Evolutionary conservation across 92 coral and sea anemone genomes (phyloP), one percentile per base, ranked within the genome.

Genomic region (Epizoanthus rinbou): DNA sequence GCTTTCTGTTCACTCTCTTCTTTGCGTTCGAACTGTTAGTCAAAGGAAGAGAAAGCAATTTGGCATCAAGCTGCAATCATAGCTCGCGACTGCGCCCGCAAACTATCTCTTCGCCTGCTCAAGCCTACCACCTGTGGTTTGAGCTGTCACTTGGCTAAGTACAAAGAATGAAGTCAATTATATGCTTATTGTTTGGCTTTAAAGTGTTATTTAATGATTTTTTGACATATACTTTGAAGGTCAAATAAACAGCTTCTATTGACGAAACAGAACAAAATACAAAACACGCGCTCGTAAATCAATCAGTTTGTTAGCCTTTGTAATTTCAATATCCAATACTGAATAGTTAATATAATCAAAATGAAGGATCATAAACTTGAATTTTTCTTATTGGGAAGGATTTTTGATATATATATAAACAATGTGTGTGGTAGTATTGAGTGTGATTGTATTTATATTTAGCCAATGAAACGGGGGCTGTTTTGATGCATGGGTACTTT

Each of bases 81-180:
- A 45, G 72, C 66, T 78, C 39, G 6, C 37, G 53, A 59, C 71
- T 37, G 70, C 63, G 70, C 31, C 63, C 45, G 58, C 70, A 37
- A 78, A 39, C 57, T 62, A 39, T 67, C n/a, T 16, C 57, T 78
- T 78, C 82, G 23, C 72, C 82, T 78, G 72, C 82, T 62, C 39
- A 21, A 58, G 7, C 62, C 37, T 60, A 41, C 82, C 82, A 78
- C 82, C 82, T 78, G 82, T 63, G 82, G 82, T 62, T 59, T 62
- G 70, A 80, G 91, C 88, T 88, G 91, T 88, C 91, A 88, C 67
- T 60, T 53, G 50, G 57, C 86, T 71, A 60, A 72, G 78, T 88
- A 85, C 88, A 85, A 88, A 79, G 91, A 88, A 85, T 81, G 88
- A 79, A 79, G 86, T 73, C 88, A 88, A 88, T 88, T 73, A 85